Conservation (phyloP, 2,888 invertebrate genomes). For the Hydraecia micacea region DNA sequence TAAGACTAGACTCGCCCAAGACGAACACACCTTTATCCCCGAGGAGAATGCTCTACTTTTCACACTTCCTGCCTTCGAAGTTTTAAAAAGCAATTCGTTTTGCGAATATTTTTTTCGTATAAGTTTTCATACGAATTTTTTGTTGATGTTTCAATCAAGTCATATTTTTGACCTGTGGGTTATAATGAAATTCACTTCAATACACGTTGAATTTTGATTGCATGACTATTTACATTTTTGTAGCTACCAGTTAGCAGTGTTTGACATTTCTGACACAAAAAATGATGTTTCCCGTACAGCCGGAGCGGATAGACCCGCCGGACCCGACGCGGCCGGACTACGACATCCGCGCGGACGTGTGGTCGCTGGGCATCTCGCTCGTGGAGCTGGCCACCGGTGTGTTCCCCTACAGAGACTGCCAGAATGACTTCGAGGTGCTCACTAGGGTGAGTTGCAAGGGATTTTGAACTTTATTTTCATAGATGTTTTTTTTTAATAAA, state of each 20-base stretch:
- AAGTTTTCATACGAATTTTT: neutral
- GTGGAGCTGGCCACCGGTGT: slow-evolving; percentile 99
- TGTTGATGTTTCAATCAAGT: neutral
- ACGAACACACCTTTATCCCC: neutral
- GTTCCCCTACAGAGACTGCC: slow-evolving; percentile 98
- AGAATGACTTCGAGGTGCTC: slow-evolving; percentile 99
- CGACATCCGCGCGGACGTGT: slow-evolving; percentile 99
- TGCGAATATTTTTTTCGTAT: neutral
- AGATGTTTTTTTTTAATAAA: no score
- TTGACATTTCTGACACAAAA: neutral
- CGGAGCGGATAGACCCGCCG: slow-evolving; percentile 98
- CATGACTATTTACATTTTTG: neutral
- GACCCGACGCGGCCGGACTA: slow-evolving; percentile 98
- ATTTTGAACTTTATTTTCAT: neutral
- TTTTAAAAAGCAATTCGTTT: neutral
- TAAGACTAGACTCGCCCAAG: neutral
- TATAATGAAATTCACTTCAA: neutral
- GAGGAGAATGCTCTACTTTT: neutral
- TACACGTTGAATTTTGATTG: neutral
- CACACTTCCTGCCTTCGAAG: neutral
- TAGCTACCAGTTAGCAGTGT: neutral
- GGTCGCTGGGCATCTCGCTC: slow-evolving; percentile 99
- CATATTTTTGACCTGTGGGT: neutral
- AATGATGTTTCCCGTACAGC: slow-evolving; percentile 89
- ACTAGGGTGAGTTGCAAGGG: slow-evolving; percentile 91